These are phyloP conservation scores for Anser brachyrhynchus DNA, from an alignment of 2,113 vertebrate species.

Conservation along the genomic window DNA sequence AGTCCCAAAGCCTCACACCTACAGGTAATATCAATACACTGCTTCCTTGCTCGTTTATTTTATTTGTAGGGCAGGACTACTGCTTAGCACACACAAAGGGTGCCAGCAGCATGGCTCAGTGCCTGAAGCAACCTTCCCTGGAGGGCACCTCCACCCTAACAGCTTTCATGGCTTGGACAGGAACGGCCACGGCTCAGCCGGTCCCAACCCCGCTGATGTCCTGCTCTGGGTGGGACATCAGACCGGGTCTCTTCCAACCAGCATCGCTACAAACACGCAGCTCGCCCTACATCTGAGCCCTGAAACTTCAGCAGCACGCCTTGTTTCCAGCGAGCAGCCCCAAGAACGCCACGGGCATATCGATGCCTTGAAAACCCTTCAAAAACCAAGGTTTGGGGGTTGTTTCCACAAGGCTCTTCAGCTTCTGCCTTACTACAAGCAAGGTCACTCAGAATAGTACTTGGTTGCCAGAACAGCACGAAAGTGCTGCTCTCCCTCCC, in stretches of 20 bases:
- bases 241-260: background rate
- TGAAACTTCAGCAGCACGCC: background rate
- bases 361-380: background rate
- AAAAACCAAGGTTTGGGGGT: background rate
- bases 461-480: background rate
- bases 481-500: background rate
- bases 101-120: background rate
- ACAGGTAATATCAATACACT: background rate
- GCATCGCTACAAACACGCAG: background rate
- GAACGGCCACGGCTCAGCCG: background rate
- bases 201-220: background rate
- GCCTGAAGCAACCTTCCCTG: background rate
- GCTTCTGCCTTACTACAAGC: background rate
- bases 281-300: background rate
- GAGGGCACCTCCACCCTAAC: background rate
- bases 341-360: rapidly evolving
- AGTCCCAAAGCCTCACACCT: background rate
- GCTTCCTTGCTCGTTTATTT: no score
- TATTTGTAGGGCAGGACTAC: background rate
- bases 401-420: background rate
- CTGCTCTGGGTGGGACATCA: background rate
- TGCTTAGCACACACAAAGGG: background rate
- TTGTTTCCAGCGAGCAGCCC: background rate
- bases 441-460: background rate
- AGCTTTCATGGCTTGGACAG: background rate